Evolutionary conservation across 2,797 vertebrate genomes (phyloP).

Genomic region (Eulemur albifrons): DNA sequence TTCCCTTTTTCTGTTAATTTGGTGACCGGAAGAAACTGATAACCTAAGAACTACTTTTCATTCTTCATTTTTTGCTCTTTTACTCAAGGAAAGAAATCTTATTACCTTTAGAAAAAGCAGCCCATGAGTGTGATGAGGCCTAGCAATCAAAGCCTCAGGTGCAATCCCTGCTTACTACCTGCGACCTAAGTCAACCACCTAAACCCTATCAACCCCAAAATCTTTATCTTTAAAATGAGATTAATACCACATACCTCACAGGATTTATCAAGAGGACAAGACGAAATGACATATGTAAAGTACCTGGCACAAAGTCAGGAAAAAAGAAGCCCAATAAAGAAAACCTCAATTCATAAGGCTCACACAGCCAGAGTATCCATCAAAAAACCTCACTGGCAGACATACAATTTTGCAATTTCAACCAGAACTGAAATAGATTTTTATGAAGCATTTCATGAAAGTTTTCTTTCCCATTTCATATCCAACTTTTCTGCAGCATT

Average conservation of each 20-base stretch:
- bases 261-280: background rate
- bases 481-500: background rate
- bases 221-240: slow-evolving; percentile 22
- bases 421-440: background rate
- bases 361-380: background rate
- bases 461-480: slow-evolving; percentile 19
- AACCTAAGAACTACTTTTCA: background rate
- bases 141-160: background rate
- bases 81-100: background rate
- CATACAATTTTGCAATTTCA: background rate
- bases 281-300: background rate
- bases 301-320: background rate
- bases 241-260: background rate
- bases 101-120: slow-evolving; percentile 9
- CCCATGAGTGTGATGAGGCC: background rate
- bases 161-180: background rate
- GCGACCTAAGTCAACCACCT: background rate
- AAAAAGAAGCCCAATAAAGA: background rate
- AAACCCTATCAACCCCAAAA: background rate
- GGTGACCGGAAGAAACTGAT: background rate
- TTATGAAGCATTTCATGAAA: background rate
- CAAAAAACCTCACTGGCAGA: background rate
- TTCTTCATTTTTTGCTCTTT: background rate
- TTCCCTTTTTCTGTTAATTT: background rate
- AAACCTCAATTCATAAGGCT: background rate